phyloP scores from a whole-genome alignment of 1,140 invertebrate genomes.

The Lordiphosa mommai region DNA sequence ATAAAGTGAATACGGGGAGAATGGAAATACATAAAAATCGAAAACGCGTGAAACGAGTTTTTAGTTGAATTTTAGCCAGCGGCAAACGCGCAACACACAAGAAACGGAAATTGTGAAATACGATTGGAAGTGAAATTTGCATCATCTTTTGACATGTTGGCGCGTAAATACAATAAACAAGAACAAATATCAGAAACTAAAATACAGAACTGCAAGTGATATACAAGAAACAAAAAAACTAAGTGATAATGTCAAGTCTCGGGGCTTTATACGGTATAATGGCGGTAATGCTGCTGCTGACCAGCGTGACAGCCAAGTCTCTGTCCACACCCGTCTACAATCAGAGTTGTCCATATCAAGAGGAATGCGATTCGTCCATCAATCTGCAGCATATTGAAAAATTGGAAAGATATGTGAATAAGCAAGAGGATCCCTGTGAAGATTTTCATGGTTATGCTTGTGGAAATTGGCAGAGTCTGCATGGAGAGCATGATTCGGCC shows the following conservation, averaged over 20 bases:
- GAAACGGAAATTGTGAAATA: constrained; percentile 28
- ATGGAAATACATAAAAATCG: constrained; percentile 65
- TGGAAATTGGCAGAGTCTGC: constrained; percentile 86
- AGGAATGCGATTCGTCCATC: constrained; percentile 21
- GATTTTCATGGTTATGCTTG: constrained; percentile 95
- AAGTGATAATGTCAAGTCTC: constrained; percentile 19
- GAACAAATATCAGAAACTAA: constrained; percentile 17
- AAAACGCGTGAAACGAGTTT: constrained; percentile 64
- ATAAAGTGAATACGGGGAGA: constrained; percentile 2
- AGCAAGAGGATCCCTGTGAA: constrained; percentile 88
- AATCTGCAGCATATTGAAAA: constrained; percentile 39
- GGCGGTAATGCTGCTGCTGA: constrained; percentile 16
- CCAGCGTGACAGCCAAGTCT: constrained; percentile 19
- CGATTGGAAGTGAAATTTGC: constrained; percentile 3
- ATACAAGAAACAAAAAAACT: not conserved
- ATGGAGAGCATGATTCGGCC: constrained; percentile 32
- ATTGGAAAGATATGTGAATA: constrained; percentile 85
- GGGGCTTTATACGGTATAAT: constrained; percentile 16
- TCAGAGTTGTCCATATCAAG: constrained; percentile 23
- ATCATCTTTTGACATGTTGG: constrained; percentile 47
- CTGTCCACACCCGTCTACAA: constrained; percentile 7
- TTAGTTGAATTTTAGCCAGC: constrained; percentile 67
- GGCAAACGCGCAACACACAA: constrained; percentile 48
- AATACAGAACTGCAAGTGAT: constrained; percentile 4
- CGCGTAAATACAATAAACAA: constrained; percentile 19